These are phyloP conservation scores for Podargus strigoides DNA, from an alignment of 2,797 vertebrate genomes.

Conservation along the genomic window DNA sequence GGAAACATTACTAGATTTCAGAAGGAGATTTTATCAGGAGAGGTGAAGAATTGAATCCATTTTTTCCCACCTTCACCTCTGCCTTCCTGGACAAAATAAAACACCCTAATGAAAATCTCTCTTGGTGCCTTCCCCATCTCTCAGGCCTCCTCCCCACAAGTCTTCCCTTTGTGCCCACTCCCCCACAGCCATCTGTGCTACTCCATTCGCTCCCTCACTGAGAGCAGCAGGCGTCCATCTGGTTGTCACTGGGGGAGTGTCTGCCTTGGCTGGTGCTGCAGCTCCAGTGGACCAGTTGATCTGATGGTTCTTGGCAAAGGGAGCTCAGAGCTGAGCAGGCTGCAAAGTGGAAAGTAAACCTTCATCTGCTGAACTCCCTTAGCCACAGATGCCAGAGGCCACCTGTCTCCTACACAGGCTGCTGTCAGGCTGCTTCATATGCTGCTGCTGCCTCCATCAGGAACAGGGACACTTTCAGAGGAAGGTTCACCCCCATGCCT, in stretches of 20 bases:
- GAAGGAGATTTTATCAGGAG: neutral
- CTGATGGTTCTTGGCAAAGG: constrained; percentile 21
- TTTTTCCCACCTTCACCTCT: neutral
- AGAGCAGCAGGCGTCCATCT: neutral
- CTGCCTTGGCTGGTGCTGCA: constrained; percentile 3
- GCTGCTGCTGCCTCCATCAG: neutral
- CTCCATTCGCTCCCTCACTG: rapidly evolving
- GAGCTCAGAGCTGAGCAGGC: neutral
- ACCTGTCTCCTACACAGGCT: neutral
- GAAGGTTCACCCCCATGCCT: neutral
- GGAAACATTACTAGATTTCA: neutral
- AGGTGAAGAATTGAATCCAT: neutral
- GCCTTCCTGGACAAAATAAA: neutral
- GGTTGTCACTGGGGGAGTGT: neutral
- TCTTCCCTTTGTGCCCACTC: neutral
- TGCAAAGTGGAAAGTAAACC: constrained; percentile 2
- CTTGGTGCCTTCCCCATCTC: neutral
- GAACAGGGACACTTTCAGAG: neutral
- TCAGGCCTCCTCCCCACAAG: neutral
- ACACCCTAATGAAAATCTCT: neutral
- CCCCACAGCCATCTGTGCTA: constrained; percentile 16
- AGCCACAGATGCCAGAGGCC: constrained; percentile 40
- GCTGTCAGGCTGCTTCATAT: neutral
- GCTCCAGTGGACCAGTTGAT: constrained; percentile 8
- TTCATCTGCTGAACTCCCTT: constrained; percentile 4